These are phyloP conservation scores for Drosophila nikananu DNA, from an alignment of 1,140 invertebrate genomes.

Conservation along the genomic window DNA sequence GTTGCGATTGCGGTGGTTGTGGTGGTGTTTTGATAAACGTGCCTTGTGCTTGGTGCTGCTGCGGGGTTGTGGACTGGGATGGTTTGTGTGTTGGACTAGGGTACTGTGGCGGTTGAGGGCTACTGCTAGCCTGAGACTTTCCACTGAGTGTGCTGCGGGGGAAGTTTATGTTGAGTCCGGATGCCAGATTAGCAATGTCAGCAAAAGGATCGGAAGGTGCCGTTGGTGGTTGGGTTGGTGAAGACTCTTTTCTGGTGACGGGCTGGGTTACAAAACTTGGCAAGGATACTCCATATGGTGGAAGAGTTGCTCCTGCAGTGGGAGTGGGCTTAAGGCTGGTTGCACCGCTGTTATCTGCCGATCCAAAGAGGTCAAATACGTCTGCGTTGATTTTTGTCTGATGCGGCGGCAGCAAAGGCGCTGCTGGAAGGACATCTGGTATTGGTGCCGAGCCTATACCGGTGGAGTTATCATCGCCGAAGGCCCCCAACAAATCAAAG, in stretches of 20 bases:
- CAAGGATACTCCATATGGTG: conserved; percentile 58
- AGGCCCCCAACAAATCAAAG: conserved; percentile 89
- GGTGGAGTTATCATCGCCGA: conserved; percentile 84
- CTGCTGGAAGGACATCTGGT: conserved; percentile 67
- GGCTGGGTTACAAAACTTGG: conserved; percentile 66
- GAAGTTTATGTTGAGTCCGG: conserved; percentile 80
- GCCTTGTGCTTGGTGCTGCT: conserved; percentile 48
- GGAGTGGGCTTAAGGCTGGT: conserved; percentile 54
- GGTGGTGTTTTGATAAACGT: conserved; percentile 36
- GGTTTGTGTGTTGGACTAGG: conserved; percentile 85
- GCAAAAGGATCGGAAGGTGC: conserved; percentile 86
- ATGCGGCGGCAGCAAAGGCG: conserved; percentile 43
- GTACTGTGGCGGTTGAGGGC: conserved; percentile 83
- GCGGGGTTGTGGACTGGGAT: conserved; percentile 8
- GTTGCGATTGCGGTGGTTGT: conserved; percentile 17
- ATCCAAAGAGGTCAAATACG: conserved; percentile 82
- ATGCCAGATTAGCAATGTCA: conserved; percentile 86
- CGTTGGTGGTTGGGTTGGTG: conserved; percentile 62
- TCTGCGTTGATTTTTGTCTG: conserved; percentile 68
- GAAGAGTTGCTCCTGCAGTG: conserved; percentile 23
- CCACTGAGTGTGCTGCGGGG: conserved; percentile 68
- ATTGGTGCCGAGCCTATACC: conserved; percentile 75
- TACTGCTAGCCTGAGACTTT: conserved; percentile 71
- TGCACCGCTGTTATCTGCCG: conserved; percentile 47
- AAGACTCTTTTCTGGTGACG: conserved; percentile 62